Conservation (phyloP, 2,888 invertebrate species). For the Lasioglossum leucozonium region DNA sequence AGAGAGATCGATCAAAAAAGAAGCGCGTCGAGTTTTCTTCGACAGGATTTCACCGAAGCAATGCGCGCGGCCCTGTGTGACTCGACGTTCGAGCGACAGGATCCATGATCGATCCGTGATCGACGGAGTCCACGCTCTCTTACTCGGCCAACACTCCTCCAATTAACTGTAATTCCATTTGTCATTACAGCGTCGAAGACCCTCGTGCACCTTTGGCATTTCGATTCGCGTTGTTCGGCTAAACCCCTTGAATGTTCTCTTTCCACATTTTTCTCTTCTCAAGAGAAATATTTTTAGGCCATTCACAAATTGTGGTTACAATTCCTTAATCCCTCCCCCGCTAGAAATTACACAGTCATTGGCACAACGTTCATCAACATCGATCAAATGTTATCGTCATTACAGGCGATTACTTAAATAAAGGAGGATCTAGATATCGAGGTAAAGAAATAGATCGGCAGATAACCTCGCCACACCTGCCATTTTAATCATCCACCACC, state of each 20-base stretch:
- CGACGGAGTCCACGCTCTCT: neutral
- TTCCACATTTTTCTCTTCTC: neutral
- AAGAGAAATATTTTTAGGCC: no score
- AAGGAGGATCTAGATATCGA: neutral
- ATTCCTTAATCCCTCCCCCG: no score
- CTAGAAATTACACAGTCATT: neutral
- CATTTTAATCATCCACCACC: conserved; percentile 40
- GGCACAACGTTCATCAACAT: neutral
- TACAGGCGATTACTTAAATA: conserved; percentile 8
- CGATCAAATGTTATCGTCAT: neutral
- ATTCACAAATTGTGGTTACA: no score
- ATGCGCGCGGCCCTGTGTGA: conserved; percentile 6
- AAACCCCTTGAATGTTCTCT: neutral
- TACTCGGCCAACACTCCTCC: conserved; percentile 38
- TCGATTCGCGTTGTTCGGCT: neutral
- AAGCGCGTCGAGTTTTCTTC: conserved; percentile 26
- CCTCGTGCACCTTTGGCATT: neutral
- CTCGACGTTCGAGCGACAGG: conserved; percentile 22
- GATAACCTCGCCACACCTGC: conserved; percentile 41
- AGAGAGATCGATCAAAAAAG: conserved; percentile 20
- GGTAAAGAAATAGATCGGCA: conserved; percentile 32
- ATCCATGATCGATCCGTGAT: conserved; percentile 47
- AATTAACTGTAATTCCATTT: conserved; percentile 31
- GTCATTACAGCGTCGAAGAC: neutral
- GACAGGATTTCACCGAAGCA: conserved; percentile 48